A percentile compares a stretch with the other conserved stretches of the same genome.
phyloP scores from a whole-genome alignment of 1,140 invertebrate species.

The Euglossa dilemma region DNA sequence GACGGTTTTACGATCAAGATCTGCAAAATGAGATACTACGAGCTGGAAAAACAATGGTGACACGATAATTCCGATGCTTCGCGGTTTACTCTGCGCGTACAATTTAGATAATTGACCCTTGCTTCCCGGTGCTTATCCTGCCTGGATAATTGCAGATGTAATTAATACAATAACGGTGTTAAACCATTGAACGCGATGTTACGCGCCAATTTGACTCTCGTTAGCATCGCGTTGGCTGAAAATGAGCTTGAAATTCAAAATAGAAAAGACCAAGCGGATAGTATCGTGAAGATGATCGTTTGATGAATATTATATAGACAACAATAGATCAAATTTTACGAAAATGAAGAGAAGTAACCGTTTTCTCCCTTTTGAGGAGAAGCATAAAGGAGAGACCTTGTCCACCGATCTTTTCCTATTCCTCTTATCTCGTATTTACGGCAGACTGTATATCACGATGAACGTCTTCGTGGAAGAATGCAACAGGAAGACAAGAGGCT shows the following conservation, averaged over 20 bases:
- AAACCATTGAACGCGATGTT: background rate
- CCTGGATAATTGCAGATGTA: background rate
- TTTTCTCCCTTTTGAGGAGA: background rate
- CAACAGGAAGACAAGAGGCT: constrained; percentile 9
- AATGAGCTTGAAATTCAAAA: background rate
- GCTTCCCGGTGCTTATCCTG: background rate
- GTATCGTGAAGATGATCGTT: background rate
- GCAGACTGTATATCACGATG: background rate
- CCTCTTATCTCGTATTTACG: background rate
- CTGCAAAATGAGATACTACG: background rate
- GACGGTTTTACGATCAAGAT: constrained; percentile 13
- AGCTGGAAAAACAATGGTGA: background rate
- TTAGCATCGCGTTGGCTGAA: background rate
- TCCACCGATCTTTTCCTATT: background rate
- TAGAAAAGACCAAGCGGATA: background rate
- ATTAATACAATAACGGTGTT: constrained; percentile 11
- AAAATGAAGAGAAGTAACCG: background rate
- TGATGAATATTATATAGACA: background rate
- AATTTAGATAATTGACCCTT: constrained; percentile 22
- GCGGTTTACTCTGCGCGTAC: background rate
- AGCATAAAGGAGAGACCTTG: background rate
- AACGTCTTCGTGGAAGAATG: background rate
- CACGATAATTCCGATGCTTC: background rate
- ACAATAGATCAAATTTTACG: background rate
- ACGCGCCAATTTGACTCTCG: background rate